Conservation (phyloP, 2,888 invertebrate genomes). For the Cryptocephalus moraei region DNA sequence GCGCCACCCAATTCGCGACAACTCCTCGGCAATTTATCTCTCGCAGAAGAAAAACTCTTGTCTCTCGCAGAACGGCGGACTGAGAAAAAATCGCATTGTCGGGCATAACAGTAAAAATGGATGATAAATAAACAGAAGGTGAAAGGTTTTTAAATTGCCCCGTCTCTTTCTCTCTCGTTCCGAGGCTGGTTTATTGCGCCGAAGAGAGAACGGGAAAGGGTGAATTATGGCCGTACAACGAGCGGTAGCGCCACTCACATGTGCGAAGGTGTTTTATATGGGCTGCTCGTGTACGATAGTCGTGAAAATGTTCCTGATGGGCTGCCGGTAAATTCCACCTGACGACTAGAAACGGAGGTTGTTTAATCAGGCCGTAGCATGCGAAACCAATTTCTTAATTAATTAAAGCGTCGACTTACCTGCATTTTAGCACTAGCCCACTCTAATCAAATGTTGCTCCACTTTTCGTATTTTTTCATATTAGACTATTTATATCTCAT, state of each 20-base stretch:
- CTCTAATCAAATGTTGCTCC: neutral
- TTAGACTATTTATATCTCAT: too few species aligned
- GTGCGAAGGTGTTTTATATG: slow-evolving; percentile 31
- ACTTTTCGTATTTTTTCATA: too few species aligned
- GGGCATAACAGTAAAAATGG: slow-evolving; percentile 7
- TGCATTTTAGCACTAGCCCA: neutral
- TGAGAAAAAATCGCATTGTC: neutral
- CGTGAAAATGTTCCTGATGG: slow-evolving; percentile 9
- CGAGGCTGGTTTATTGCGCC: neutral
- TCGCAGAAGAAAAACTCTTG: neutral
- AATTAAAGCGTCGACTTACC: neutral
- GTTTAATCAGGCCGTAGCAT: neutral
- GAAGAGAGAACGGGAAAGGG: slow-evolving; percentile 8
- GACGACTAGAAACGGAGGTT: neutral
- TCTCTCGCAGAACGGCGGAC: neutral
- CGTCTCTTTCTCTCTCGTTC: slow-evolving; percentile 8
- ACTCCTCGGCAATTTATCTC: neutral
- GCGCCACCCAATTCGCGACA: neutral
- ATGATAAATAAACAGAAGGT: slow-evolving; percentile 8
- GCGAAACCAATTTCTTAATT: neutral
- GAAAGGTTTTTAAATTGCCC: slow-evolving; percentile 1
- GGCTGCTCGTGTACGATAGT: slow-evolving; percentile 22
- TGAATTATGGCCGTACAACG: slow-evolving; percentile 24
- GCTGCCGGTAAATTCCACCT: slow-evolving; percentile 14
- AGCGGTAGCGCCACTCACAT: slow-evolving; percentile 30